Conservation (phyloP, 2,797 vertebrate genomes). For the Acropternis orthonyx region DNA sequence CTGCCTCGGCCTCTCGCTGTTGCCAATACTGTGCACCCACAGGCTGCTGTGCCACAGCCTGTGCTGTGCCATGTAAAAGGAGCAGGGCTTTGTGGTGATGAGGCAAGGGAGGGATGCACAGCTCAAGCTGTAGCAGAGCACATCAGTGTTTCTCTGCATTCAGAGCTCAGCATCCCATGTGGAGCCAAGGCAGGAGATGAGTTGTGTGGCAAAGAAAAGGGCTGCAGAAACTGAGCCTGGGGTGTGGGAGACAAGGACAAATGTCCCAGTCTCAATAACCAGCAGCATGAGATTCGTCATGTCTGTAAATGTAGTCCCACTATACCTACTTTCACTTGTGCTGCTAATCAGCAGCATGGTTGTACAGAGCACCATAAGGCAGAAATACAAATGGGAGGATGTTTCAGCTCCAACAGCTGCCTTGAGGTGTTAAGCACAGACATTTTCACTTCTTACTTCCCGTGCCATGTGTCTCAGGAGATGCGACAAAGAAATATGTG, state of each 20-base stretch:
- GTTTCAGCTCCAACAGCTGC: background rate
- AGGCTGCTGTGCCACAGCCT: background rate
- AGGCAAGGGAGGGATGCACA: background rate
- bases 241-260: background rate
- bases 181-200: background rate
- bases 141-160: accelerated
- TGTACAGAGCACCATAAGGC: background rate
- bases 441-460: background rate
- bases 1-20: background rate
- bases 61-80: background rate
- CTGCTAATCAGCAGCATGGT: background rate
- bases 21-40: background rate
- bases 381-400: background rate
- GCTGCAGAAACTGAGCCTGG: background rate
- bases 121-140: background rate
- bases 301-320: background rate
- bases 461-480: background rate
- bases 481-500: background rate
- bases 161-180: background rate
- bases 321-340: background rate
- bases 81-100: background rate
- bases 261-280: background rate
- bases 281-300: background rate
- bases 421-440: background rate
- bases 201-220: background rate